Evolutionary conservation across 2,797 vertebrate genomes (phyloP).

Genomic region (Ceryle rudis): DNA sequence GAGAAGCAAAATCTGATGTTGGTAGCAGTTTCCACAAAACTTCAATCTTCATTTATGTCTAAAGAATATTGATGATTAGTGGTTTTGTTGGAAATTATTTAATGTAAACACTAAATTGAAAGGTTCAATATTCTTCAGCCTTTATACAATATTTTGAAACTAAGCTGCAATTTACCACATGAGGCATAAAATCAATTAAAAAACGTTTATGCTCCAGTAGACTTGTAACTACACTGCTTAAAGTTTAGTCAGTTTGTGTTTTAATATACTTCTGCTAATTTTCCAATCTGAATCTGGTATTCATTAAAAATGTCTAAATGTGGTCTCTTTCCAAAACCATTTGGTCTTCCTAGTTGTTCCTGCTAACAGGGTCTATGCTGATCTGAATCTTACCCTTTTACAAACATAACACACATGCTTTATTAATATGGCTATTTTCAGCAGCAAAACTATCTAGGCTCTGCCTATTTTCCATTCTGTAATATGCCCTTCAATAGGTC

Average conservation of each 20-base stretch:
- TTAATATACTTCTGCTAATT: not conserved
- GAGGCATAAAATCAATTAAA: slow-evolving; percentile 36
- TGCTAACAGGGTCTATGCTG: not conserved
- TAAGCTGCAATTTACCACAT: not conserved
- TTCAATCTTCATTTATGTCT: not conserved
- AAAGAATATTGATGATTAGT: not conserved
- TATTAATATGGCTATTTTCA: not conserved
- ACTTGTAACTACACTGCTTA: not conserved
- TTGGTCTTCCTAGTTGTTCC: not conserved
- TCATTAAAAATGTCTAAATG: not conserved
- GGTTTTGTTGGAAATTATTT: not conserved
- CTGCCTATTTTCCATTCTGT: not conserved
- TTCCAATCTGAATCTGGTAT: not conserved
- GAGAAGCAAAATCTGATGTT: not conserved
- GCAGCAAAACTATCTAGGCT: not conserved
- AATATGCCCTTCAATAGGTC: not conserved
- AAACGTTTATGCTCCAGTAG: not conserved
- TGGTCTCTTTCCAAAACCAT: not conserved
- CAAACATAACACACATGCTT: not conserved
- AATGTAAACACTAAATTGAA: not conserved
- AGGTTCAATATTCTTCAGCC: not conserved
- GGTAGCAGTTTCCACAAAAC: not conserved
- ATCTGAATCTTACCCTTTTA: not conserved
- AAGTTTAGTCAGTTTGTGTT: not conserved
- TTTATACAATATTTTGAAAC: slow-evolving; percentile 18